Evolutionary conservation across 2,888 invertebrate species (phyloP), one percentile per base, ranked within the genome.

Genomic region (Drosophila paucipuncta): DNA sequence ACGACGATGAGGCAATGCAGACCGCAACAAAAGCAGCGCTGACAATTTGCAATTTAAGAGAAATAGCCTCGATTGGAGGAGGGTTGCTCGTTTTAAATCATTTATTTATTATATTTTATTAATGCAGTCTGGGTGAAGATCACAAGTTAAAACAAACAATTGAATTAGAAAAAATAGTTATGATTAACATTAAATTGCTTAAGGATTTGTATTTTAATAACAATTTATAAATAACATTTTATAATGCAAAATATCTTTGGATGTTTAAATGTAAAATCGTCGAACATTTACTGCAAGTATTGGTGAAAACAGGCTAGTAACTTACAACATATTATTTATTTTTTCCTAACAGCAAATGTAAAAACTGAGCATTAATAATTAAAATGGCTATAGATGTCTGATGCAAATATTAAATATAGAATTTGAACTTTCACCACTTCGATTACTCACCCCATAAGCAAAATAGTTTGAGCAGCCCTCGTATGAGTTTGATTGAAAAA

Each of bases 21-120:
- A 11, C 2, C 16, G 30, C 13, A 31, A 11, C 31, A 35, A 16
- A 16, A 28, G 25, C 31, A 25, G 16, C 18, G 28, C 59, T 57
- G 25, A 62, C 49, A 41, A 73, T 33, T 41, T 47, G 47, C 25
- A 35, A 28, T 55, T 61, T 16, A 28, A 43, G n/a, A 43, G 9
- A 49, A 63, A 35, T 30, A 28, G 22, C 22, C 10, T n/a, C n/a
- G 18, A 52, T 53, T 11, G 53, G 63, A 41, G 64, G 5, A 47
- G 35, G 57, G 28, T 5, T 47, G 58, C 22, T 69, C 16, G 2
- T 22, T 53, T 37, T 28, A 13, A 47, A 16, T 47, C 7, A 47
- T 13, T 25, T 25, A 52, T 2, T 31, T 25, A 22, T n/a, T 47
- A 2, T 6, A 25, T 35, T 35, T 25, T 10, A 47, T 9, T 47